Evolutionary conservation across 2,888 invertebrate genomes (phyloP).

Genomic region (Lasioglossum vierecki): DNA sequence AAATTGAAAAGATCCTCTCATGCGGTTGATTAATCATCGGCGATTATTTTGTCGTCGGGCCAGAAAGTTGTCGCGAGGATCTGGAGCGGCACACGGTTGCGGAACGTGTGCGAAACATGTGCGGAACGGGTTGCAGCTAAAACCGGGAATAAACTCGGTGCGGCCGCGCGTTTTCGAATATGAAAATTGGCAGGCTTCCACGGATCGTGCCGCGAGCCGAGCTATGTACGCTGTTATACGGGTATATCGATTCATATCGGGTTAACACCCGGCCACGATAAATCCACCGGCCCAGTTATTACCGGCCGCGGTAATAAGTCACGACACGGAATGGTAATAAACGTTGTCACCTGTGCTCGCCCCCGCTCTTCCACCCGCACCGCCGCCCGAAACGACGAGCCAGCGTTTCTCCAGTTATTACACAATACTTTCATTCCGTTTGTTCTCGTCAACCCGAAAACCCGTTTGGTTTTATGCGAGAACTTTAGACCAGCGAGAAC

Average conservation of each 20-base stretch:
- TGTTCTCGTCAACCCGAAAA: not conserved
- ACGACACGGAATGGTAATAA: conserved; percentile 63
- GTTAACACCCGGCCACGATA: conserved; percentile 59
- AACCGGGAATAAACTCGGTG: conserved; percentile 18
- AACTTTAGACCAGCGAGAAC: not conserved
- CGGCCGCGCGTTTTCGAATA: conserved; percentile 25
- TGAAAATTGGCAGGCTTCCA: conserved; percentile 55
- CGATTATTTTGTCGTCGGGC: not conserved
- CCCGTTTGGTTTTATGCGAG: not conserved
- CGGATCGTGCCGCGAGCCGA: conserved; percentile 5
- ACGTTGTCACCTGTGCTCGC: conserved; percentile 51
- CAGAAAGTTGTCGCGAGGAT: conserved; percentile 6
- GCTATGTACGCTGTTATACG: not conserved
- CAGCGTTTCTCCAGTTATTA: conserved; percentile 45
- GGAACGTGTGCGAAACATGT: not conserved
- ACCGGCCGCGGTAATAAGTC: conserved; percentile 62
- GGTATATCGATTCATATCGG: conserved; percentile 63
- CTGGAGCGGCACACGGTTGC: not conserved
- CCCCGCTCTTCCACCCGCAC: not conserved
- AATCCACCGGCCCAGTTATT: conserved; percentile 58
- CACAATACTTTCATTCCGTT: conserved; percentile 41
- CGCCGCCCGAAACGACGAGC: conserved; percentile 27
- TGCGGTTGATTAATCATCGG: not conserved
- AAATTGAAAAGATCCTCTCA: not conserved
- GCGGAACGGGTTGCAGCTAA: not conserved